phyloP scores from a whole-genome alignment of 2,113 vertebrate genomes.

The Menidia beryllina region DNA sequence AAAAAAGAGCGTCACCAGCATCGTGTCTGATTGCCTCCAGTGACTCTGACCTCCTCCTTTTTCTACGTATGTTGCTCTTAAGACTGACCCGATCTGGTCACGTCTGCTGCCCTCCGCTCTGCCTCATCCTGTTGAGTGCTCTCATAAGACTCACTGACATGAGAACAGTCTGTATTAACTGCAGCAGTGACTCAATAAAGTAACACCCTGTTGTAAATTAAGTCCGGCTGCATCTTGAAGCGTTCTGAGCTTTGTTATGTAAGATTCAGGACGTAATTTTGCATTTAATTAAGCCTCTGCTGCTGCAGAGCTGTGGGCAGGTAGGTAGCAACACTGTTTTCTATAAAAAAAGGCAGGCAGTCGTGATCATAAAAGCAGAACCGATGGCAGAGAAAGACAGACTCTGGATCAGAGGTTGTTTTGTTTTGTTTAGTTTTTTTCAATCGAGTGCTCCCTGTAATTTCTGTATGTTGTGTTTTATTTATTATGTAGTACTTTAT shows the following conservation, averaged over 20 bases:
- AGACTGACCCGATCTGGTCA: not conserved
- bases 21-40: conserved; percentile 21
- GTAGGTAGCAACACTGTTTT: conserved; percentile 26
- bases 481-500: not conserved
- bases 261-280: conserved; percentile 53
- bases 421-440: not conserved
- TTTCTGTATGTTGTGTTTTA: not conserved
- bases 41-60: conserved; percentile 22
- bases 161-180: conserved; percentile 14
- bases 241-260: conserved; percentile 48
- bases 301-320: conserved; percentile 35
- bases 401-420: not conserved
- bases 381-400: not conserved
- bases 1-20: conserved; percentile 7
- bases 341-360: conserved; percentile 3
- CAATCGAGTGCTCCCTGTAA: not conserved
- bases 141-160: conserved; percentile 28
- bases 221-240: conserved; percentile 52
- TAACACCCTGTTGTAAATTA: conserved; percentile 28
- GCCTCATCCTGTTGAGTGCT: conserved; percentile 14
- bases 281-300: conserved; percentile 58
- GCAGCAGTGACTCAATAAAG: conserved; percentile 30
- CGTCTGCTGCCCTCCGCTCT: not conserved
- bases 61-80: not conserved
- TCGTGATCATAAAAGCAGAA: not conserved